Percentiles rank a stretch among this genome's conserved stretches.
Evolutionary conservation across 2,797 vertebrate genomes (phyloP).

Genomic region (Silurus lanzhouensis): DNA sequence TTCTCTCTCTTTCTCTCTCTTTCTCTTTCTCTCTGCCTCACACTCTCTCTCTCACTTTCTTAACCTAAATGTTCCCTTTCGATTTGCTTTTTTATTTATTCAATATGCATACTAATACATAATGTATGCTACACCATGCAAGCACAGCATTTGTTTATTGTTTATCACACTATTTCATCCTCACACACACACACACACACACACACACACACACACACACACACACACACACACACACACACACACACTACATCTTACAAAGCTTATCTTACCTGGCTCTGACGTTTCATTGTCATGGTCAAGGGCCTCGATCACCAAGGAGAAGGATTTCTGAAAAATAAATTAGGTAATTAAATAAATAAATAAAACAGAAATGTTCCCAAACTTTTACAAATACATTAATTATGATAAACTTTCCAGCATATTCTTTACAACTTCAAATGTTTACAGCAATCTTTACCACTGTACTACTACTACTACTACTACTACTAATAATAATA

Average conservation of each 20-base stretch:
- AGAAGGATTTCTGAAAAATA: conserved; percentile 63
- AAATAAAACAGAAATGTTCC: neutral
- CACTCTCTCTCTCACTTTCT: conserved; percentile 4
- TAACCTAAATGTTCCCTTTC: neutral
- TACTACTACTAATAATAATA: neutral
- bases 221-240: conserved; percentile 25
- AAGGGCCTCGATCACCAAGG: conserved; percentile 61
- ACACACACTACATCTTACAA: conserved; percentile 26
- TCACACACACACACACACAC: conserved; percentile 37
- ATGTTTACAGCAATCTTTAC: neutral
- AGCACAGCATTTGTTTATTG: neutral
- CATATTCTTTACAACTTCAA: neutral
- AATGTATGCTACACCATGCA: neutral
- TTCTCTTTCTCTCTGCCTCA: neutral
- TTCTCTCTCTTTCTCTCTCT: conserved; percentile 18
- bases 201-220: conserved; percentile 38
- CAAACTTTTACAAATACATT: too few relatives aligned
- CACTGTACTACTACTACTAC: too few relatives aligned
- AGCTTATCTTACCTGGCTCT: conserved; percentile 57
- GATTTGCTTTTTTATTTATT: conserved; percentile 14
- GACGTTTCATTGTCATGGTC: conserved; percentile 64
- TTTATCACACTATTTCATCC: too few relatives aligned
- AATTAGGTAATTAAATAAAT: neutral
- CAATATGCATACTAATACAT: neutral
- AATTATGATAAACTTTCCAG: too few relatives aligned